phyloP scores from a whole-genome alignment of 37 sponge, comb jelly and placozoan genomes.

The Ephydatia muelleri region DNA sequence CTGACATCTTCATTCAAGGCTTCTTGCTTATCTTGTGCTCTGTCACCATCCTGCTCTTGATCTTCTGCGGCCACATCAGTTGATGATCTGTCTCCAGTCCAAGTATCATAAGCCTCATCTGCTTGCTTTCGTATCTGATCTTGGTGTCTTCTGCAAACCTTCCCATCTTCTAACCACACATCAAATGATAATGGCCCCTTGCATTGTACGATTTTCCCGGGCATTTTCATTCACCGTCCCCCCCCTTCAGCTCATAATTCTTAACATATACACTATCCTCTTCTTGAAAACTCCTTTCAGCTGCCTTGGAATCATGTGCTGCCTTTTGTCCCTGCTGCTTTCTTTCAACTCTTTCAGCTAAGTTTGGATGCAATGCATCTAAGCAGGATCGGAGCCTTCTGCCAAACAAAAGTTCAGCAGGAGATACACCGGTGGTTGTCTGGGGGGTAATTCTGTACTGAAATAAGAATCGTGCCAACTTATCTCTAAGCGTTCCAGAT shows the following conservation, averaged over 20 bases:
- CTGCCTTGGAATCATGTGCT: neutral
- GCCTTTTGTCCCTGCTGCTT: neutral
- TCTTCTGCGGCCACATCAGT: neutral
- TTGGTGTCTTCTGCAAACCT: neutral
- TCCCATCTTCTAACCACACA: neutral
- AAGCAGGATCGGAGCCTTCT: neutral
- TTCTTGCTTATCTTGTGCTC: too few species aligned
- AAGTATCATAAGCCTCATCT: neutral
- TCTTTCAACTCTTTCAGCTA: neutral
- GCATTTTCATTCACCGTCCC: neutral
- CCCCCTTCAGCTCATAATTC: neutral
- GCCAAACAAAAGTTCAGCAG: constrained; percentile 15
- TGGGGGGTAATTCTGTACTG: constrained; percentile 18
- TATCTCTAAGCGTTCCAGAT: constrained; percentile 12
- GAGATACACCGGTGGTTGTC: constrained; percentile 28
- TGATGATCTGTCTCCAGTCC: neutral
- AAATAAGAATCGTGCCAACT: constrained; percentile 15
- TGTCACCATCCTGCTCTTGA: neutral
- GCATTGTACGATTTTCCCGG: neutral
- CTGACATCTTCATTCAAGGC: neutral
- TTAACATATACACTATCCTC: neutral
- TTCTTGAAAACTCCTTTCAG: neutral
- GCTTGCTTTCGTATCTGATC: neutral
- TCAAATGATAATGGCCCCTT: neutral
- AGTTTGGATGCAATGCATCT: neutral